Evolutionary conservation across 2,888 invertebrate species (phyloP).

Genomic region (Tenthredo mesomela): DNA sequence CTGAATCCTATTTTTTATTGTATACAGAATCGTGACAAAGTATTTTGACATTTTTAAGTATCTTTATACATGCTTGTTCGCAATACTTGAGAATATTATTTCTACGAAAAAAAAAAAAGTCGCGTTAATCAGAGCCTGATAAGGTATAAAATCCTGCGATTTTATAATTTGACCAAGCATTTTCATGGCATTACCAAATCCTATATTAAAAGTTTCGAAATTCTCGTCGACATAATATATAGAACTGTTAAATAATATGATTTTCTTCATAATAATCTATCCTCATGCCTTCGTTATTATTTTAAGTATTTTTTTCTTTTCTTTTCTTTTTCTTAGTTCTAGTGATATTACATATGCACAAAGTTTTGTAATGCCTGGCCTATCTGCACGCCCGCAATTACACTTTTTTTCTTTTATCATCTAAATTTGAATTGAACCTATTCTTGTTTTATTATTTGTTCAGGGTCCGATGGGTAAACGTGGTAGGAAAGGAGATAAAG

Average conservation of each 20-base stretch:
- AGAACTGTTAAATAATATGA: not conserved
- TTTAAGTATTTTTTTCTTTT: not conserved
- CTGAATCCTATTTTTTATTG: not conserved
- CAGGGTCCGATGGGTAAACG: conserved; percentile 94
- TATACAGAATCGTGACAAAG: not conserved
- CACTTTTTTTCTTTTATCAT: not conserved
- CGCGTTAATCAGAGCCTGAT: not conserved
- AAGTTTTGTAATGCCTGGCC: conserved; percentile 57
- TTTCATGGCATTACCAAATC: not conserved
- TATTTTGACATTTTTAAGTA: conserved; percentile 3
- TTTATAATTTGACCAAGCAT: not conserved
- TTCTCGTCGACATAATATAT: not conserved
- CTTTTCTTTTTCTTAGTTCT: not conserved
- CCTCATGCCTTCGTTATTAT: conserved; percentile 20
- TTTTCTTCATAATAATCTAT: not conserved
- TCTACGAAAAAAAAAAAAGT: not conserved
- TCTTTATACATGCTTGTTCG: not conserved
- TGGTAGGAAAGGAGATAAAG: conserved; percentile 95
- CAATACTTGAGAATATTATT: not conserved
- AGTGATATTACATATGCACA: conserved; percentile 40
- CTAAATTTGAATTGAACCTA: conserved; percentile 57
- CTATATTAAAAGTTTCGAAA: conserved; percentile 14
- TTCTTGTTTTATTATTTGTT: conserved; percentile 59
- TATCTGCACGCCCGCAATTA: conserved; percentile 56
- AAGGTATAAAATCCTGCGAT: not conserved